These are phyloP conservation scores for Ochropleura leucogaster DNA, from an alignment of 2,888 invertebrate species.

Conservation along the genomic window DNA sequence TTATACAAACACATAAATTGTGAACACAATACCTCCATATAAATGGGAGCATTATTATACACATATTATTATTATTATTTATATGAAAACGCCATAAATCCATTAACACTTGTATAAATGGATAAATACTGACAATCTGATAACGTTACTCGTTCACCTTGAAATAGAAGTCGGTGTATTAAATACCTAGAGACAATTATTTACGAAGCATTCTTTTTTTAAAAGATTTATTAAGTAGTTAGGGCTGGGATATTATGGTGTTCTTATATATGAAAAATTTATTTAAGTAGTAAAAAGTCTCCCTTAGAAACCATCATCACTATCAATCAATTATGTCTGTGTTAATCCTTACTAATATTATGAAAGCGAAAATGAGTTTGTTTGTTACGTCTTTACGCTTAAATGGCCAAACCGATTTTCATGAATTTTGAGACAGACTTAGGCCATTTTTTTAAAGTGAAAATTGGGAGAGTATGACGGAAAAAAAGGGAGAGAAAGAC, in stretches of 20 bases:
- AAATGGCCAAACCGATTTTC: too few species aligned
- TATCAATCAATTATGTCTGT: too few species aligned
- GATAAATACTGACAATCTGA: constrained; percentile 6
- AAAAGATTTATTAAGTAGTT: not conserved
- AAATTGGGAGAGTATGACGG: too few species aligned
- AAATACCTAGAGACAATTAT: constrained; percentile 8
- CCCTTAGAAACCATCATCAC: too few species aligned
- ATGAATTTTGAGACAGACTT: too few species aligned
- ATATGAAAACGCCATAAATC: constrained; percentile 41
- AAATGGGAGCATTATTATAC: constrained; percentile 47
- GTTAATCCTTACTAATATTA: too few species aligned
- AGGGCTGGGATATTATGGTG: not conserved
- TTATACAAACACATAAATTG: constrained; percentile 46
- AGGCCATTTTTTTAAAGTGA: too few species aligned
- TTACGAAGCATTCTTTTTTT: not conserved
- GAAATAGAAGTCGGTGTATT: constrained; percentile 18
- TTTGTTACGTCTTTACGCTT: too few species aligned
- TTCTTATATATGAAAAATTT: not conserved
- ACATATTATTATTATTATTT: constrained; percentile 17
- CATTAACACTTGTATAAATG: constrained; percentile 9
- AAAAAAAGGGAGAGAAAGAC: too few species aligned
- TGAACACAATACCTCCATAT: constrained; percentile 35
- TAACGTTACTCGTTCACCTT: constrained; percentile 41
- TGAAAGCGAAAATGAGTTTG: too few species aligned
- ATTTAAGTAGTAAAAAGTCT: too few species aligned